Conservation (phyloP, 2,888 invertebrate genomes). For the Pollenia amentaria region DNA sequence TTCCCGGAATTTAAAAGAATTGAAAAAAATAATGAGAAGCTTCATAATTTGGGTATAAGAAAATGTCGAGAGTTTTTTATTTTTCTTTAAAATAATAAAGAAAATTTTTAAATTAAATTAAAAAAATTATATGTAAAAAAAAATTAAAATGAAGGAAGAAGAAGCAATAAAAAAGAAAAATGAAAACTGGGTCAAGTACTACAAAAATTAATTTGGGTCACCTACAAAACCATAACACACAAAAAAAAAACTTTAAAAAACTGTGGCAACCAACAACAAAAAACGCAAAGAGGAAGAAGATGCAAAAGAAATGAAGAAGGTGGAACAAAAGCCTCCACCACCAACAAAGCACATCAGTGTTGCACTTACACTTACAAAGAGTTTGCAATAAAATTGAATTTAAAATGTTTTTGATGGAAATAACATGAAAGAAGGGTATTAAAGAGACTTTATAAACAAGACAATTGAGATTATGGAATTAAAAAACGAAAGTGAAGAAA, state of each 20-base stretch:
- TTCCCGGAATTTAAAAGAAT: too few relatives aligned
- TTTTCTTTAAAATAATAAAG: slow-evolving; percentile 9
- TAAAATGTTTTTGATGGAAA: slow-evolving; percentile 19
- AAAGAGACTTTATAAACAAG: background rate
- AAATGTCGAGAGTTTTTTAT: background rate
- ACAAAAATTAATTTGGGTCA: slow-evolving; percentile 71
- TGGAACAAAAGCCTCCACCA: slow-evolving; percentile 5
- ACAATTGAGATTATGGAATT: slow-evolving; percentile 1
- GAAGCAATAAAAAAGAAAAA: slow-evolving; percentile 23
- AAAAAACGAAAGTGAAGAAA: background rate
- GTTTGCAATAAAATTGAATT: background rate
- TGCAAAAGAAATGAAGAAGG: background rate
- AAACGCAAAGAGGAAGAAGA: slow-evolving; percentile 1
- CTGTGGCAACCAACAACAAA: slow-evolving; percentile 11
- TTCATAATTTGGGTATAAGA: too few relatives aligned
- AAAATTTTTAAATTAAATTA: background rate
- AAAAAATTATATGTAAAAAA: slow-evolving; percentile 11
- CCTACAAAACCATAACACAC: slow-evolving; percentile 65
- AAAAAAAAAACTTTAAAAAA: slow-evolving; percentile 10
- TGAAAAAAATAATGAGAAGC: too few relatives aligned
- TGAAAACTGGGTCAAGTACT: slow-evolving; percentile 73
- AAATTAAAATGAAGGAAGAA: slow-evolving; percentile 8
- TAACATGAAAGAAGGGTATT: background rate
- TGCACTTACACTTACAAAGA: background rate
- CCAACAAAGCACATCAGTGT: background rate